Percentiles rank a stretch among this genome's conserved stretches.
Evolutionary conservation across 2,113 vertebrate genomes (phyloP).

Genomic region (Ammodytes dubius): DNA sequence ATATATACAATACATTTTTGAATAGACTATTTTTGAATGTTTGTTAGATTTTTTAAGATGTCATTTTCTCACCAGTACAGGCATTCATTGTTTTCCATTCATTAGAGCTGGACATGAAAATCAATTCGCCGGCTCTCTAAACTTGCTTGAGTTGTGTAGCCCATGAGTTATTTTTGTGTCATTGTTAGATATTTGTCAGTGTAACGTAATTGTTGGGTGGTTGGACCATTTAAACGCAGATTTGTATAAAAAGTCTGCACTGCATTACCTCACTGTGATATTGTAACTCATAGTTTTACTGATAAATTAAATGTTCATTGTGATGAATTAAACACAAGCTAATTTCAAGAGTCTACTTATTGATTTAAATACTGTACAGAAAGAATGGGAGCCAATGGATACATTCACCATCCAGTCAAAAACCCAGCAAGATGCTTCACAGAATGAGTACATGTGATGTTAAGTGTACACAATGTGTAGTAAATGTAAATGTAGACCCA

Average conservation of each 20-base stretch:
- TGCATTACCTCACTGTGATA: neutral
- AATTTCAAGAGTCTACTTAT: neutral
- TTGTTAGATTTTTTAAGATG: neutral
- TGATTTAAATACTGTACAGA: neutral
- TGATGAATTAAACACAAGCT: neutral
- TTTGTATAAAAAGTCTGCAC: neutral
- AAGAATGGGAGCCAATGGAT: neutral
- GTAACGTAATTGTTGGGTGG: neutral
- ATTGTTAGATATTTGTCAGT: neutral
- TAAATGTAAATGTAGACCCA: slow-evolving; percentile 21
- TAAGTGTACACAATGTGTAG: neutral
- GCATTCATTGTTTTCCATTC: neutral
- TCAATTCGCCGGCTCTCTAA: neutral
- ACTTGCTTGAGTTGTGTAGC: neutral
- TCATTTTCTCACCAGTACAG: neutral
- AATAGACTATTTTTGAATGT: neutral
- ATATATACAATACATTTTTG: neutral
- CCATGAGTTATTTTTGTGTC: neutral
- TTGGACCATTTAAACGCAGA: neutral
- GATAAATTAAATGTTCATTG: neutral
- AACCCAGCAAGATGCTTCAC: neutral
- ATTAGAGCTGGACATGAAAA: neutral
- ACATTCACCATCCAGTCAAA: neutral
- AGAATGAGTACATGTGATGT: neutral
- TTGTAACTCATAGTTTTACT: neutral